These are phyloP conservation scores for Tetrax tetrax DNA, from an alignment of 2,113 vertebrate genomes.

Conservation along the genomic window DNA sequence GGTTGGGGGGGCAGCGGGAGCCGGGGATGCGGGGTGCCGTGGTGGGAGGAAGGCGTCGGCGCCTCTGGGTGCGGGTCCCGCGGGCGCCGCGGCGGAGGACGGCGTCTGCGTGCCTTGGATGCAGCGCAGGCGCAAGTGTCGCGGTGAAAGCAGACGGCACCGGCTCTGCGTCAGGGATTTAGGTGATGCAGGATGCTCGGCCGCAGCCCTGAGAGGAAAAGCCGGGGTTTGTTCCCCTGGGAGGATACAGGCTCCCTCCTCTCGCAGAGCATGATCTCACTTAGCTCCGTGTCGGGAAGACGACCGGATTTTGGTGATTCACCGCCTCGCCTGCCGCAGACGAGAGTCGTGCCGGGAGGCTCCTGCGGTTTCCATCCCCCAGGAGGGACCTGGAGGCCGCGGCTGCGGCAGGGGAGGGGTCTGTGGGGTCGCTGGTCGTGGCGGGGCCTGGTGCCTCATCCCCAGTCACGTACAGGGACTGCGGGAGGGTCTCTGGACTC, in stretches of 20 bases:
- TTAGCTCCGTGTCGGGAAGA: background rate
- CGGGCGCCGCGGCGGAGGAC: background rate
- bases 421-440: fast-evolving
- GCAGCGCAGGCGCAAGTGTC: fast-evolving
- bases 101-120: background rate
- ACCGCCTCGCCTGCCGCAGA: background rate
- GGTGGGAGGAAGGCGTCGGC: background rate
- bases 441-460: background rate
- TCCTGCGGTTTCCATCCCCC: background rate
- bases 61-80: background rate
- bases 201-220: background rate
- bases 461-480: fast-evolving
- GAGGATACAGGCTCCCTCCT: background rate
- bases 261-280: background rate
- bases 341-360: background rate
- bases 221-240: fast-evolving
- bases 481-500: background rate
- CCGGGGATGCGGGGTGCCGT: background rate
- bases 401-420: fast-evolving
- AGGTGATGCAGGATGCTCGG: background rate
- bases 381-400: background rate
- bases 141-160: fast-evolving
- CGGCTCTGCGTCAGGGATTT: background rate
- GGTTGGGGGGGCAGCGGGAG: background rate
- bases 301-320: background rate